These are phyloP conservation scores for Phaedon cochleariae DNA, from an alignment of 2,888 invertebrate genomes.

Conservation along the genomic window DNA sequence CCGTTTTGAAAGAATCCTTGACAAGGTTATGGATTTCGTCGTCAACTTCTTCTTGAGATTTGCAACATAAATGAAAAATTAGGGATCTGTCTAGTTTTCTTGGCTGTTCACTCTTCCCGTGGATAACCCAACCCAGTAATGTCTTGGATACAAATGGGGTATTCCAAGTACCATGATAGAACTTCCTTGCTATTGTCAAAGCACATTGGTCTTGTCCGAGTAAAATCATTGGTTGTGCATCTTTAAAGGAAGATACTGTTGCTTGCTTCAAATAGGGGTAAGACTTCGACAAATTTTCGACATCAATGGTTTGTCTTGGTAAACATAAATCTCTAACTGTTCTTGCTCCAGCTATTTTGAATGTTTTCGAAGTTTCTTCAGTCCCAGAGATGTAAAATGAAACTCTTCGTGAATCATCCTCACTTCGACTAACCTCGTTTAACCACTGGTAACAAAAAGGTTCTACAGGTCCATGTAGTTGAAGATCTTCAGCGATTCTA, in stretches of 20 bases:
- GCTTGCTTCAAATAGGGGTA: not conserved
- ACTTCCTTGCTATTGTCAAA: not conserved
- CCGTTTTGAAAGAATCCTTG: not conserved
- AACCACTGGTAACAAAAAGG: not conserved
- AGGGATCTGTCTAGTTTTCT: not conserved
- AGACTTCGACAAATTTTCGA: not conserved
- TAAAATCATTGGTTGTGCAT: not conserved
- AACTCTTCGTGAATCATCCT: not conserved
- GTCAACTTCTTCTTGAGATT: not conserved
- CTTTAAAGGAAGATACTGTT: not conserved
- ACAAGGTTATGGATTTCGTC: not conserved
- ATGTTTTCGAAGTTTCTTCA: too few relatives aligned
- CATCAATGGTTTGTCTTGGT: too few relatives aligned
- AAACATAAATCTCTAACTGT: too few relatives aligned
- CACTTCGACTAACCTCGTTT: not conserved
- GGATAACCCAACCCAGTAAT: not conserved
- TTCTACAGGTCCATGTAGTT: not conserved
- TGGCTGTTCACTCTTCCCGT: not conserved
- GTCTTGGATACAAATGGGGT: not conserved
- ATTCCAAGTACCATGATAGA: not conserved
- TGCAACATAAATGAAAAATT: not conserved
- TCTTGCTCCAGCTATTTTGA: too few relatives aligned
- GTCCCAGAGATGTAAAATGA: too few relatives aligned
- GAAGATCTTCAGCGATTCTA: not conserved
- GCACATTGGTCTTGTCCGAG: not conserved